These are phyloP conservation scores for Pseudotriccus pelzelni DNA, from an alignment of 2,797 vertebrate species.

Conservation along the genomic window DNA sequence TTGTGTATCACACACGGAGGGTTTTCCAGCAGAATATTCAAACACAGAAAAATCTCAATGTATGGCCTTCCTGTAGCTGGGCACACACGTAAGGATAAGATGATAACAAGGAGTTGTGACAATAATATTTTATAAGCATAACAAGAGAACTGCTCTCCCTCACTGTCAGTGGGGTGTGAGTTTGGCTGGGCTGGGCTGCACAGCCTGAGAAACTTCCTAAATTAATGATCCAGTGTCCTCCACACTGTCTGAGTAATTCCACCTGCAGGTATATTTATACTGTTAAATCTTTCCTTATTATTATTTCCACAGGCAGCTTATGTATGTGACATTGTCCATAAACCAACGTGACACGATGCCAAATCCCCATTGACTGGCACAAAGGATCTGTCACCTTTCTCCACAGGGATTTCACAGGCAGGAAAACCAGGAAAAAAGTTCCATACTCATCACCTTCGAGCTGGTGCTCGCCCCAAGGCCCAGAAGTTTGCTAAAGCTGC, in stretches of 20 bases:
- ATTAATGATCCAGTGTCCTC: background rate
- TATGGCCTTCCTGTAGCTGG: background rate
- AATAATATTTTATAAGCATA: background rate
- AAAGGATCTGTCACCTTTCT: background rate
- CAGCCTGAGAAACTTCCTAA: background rate
- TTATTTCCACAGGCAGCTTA: background rate
- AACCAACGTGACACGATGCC: background rate
- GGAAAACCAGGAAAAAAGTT: background rate
- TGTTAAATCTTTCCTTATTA: background rate
- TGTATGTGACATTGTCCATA: background rate
- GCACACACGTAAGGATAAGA: background rate
- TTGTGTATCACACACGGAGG: background rate
- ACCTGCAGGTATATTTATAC: background rate
- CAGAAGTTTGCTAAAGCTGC: background rate
- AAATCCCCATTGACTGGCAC: background rate
- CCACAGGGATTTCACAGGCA: background rate
- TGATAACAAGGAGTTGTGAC: background rate
- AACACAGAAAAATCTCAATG: background rate
- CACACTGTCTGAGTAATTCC: background rate
- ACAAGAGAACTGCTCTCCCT: background rate
- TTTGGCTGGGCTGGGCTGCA: background rate
- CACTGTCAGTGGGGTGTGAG: fast-evolving
- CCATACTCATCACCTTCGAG: background rate
- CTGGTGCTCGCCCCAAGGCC: background rate
- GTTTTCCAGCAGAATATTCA: background rate